A percentile compares a stretch with the other conserved stretches of the same genome.
Evolutionary conservation across 2,113 vertebrate species (phyloP).

Genomic region (Charadrius vociferus): DNA sequence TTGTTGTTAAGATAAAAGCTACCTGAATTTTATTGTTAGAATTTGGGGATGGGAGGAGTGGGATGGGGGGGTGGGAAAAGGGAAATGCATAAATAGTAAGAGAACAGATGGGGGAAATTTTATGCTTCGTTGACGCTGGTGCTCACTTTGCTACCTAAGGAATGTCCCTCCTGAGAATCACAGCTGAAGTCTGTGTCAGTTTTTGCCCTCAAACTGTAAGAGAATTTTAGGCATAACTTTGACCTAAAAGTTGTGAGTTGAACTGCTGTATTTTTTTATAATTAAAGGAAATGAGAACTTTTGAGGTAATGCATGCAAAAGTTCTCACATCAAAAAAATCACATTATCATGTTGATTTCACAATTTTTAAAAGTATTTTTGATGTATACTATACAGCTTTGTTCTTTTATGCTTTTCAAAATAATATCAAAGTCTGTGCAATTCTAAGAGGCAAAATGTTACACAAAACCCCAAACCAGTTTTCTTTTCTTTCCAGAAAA

Average conservation of each 20-base stretch:
- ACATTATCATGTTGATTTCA: not conserved
- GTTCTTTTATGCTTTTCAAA: not conserved
- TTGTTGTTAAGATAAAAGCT: not conserved
- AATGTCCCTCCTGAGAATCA: not conserved
- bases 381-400: not conserved
- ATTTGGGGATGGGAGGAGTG: not conserved
- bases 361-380: not conserved
- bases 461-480: not conserved
- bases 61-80: not conserved
- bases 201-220: not conserved
- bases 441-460: not conserved
- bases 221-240: not conserved
- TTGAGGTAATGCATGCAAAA: not conserved
- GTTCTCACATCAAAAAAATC: not conserved
- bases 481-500: not conserved
- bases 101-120: not conserved
- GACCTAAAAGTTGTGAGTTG: not conserved
- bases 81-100: not conserved
- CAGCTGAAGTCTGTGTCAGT: not conserved
- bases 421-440: not conserved
- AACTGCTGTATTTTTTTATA: not conserved
- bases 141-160: not conserved
- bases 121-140: not conserved
- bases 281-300: not conserved
- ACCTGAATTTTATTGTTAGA: not conserved